Evolutionary conservation across 2,888 invertebrate genomes (phyloP), one percentile per base, ranked within the genome.

Genomic region (Lycaena phlaeas): DNA sequence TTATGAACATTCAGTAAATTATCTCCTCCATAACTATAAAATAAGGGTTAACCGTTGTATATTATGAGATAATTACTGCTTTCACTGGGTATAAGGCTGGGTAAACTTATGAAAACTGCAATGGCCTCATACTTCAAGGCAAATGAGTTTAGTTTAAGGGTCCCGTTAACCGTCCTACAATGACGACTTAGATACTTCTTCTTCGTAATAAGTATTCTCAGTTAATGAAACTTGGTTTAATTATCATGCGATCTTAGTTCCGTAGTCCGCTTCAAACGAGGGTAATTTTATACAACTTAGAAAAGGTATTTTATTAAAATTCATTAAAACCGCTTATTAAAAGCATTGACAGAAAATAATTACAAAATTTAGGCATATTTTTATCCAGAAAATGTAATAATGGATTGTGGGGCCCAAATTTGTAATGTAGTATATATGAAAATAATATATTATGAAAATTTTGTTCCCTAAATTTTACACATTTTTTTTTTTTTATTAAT

Each of bases 191-290:
- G 34, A 43, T 36, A 39, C 38, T 44, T 44, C 42, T 40, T 41
- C 38, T 31, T 29, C 41, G 44, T 42, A 40, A 44, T 41, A 44
- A 41, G 42, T 38, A 44, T 42, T 42, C 44, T 42, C 42, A 31
- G 44, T 31, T 40, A 46, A 46, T 44, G 42, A 28, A 44, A 42
- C 38, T 43, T 36, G 30, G 43, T 38, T 43, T 46, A 44, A 46
- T 49, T 38, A 46, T 34, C 36, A 37, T 5, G 27, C 30, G 29
- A 38, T 40, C 43, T 46, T 46, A 43, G 42, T 27, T 30, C 27
- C 12, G 36, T 18, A n/a, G n/a, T n/a, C n/a, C n/a, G n/a, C n/a
- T 34, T 22, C 9, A 11, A 22, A 22, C 18, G 22, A 22, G 22
- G 7, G 22, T 22, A 22, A 22, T 2, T 22, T 22, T 22, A 22